These are phyloP conservation scores for Carassius gibelio DNA, from an alignment of 2,113 vertebrate genomes.

Conservation along the genomic window DNA sequence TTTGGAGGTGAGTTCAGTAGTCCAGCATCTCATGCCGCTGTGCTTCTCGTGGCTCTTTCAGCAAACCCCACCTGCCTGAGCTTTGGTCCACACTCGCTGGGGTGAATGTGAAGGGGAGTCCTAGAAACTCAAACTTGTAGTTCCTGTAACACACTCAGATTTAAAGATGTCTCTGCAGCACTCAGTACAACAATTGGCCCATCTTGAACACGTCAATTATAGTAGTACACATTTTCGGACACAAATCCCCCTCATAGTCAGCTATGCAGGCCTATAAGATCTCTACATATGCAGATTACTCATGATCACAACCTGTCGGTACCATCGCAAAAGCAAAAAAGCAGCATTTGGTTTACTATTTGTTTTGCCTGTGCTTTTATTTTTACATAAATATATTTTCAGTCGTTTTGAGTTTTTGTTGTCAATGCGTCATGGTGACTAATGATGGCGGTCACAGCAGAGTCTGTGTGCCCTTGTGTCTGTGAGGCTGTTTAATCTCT, in stretches of 20 bases:
- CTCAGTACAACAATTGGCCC: background rate
- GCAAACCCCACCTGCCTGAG: background rate
- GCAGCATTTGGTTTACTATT: background rate
- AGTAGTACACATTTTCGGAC: background rate
- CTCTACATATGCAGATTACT: background rate
- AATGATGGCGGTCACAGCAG: conserved; percentile 5
- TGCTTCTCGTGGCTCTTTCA: conserved; percentile 34
- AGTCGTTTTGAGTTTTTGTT: background rate
- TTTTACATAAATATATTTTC: background rate
- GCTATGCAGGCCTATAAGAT: background rate
- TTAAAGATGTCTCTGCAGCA: background rate
- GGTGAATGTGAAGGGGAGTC: conserved; percentile 45
- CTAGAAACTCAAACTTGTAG: background rate
- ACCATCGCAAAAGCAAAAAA: background rate
- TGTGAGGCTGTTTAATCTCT: conserved; percentile 20
- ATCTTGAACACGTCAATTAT: background rate
- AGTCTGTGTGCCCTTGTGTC: conserved; percentile 4
- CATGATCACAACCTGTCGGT: background rate
- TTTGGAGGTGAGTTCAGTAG: conserved; percentile 89
- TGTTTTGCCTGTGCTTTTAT: conserved; percentile 13
- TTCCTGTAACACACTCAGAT: background rate
- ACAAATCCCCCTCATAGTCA: conserved; percentile 33
- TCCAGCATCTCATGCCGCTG: conserved; percentile 18
- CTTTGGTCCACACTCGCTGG: background rate
- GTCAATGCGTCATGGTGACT: conserved; percentile 12